phyloP scores from a whole-genome alignment of 2,797 vertebrate species.

The Phataginus tricuspis region DNA sequence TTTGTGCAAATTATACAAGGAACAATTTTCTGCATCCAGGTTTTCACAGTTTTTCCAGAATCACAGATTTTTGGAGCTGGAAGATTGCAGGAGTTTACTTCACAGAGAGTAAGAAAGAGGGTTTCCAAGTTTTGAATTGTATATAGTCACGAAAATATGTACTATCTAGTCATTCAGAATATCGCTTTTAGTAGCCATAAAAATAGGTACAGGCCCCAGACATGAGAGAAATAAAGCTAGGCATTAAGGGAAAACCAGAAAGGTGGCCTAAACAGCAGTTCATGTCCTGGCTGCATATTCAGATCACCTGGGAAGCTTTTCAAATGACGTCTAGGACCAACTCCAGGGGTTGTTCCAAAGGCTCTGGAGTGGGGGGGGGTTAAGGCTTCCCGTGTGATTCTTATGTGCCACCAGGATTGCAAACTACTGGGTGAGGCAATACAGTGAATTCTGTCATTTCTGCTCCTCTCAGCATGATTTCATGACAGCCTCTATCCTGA shows the following conservation, averaged over 20 bases:
- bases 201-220: neutral
- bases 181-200: neutral
- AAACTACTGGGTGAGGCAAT: neutral
- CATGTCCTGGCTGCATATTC: neutral
- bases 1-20: neutral
- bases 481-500: neutral
- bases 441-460: neutral
- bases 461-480: neutral
- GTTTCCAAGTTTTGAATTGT: constrained; percentile 1
- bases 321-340: accelerated
- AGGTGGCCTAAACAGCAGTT: neutral
- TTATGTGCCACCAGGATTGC: neutral
- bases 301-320: neutral
- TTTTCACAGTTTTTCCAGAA: neutral
- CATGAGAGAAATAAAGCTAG: neutral
- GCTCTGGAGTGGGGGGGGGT: neutral
- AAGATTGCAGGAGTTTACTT: neutral
- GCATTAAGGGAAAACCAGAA: neutral
- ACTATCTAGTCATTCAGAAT: neutral
- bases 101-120: neutral
- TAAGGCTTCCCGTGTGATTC: neutral
- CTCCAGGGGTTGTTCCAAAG: neutral
- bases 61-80: neutral
- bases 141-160: neutral
- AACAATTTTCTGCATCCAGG: neutral